Evolutionary conservation across 2,113 vertebrate genomes (phyloP), one percentile per base, ranked within the genome.

Genomic region (Helogale parvula): DNA sequence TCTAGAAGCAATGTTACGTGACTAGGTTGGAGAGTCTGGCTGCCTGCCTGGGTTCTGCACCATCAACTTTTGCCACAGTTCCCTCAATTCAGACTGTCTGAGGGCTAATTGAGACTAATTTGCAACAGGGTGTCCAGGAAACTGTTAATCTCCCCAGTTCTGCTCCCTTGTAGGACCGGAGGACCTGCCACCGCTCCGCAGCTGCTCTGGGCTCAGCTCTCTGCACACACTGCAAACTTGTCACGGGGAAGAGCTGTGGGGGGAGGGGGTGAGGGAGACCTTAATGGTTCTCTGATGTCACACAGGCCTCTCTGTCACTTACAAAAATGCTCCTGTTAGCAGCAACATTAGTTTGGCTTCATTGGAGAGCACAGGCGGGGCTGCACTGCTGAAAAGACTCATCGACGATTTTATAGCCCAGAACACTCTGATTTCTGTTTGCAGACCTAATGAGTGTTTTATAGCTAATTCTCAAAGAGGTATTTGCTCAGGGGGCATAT

Each of bases 341-440:
- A 31, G 27, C 74, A 47, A 54, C 52, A 17, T 54, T 54, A 16
- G 16, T 54, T 16, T 17, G 52, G 52, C 52, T 17, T 54, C 52
- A 54, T 17, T 54, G 52, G 52, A 54, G 27, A 91, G 57, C 74
- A 68, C 79, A n/a, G 90, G 23, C 23, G 8, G 45, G 52, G 71
- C 50, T 54, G 68, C 50, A 60, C 52, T 35, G 38, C 57, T 76
- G 91, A 76, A 69, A 71, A 82, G 29, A 35, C 50, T 52, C 96
- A 77, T 27, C 4, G 4, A 38, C 76, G 45, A 72, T n/a, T 76
- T 95, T 41, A 54, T 3, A 86, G 81, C 68, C 82, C 10, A 35
- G 93, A 93, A 97, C 88, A 69, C 41, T 68, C 84, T 41, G 76
- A 93, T 82, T 95, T 93, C 80, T 86, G 90, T 95, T 50, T 96